Evolutionary conservation across 2,888 invertebrate species (phyloP).

Genomic region (Caenorhabditis doughertyi): DNA sequence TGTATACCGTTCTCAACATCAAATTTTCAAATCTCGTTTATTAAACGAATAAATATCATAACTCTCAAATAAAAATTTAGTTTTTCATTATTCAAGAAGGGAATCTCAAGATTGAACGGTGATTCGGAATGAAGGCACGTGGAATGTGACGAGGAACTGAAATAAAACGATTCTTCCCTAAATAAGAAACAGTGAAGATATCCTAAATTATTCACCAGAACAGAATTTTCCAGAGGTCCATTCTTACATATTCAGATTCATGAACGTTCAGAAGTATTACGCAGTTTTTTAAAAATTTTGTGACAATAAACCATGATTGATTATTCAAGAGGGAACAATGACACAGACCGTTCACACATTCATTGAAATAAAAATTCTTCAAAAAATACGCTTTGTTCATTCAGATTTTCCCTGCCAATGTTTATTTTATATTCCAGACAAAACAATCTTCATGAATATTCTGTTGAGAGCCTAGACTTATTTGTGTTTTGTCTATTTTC

Average conservation of each 20-base stretch:
- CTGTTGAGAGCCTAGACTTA: no score
- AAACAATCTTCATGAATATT: no score
- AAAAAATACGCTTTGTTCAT: no score
- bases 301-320: neutral
- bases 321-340: neutral
- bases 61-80: constrained; percentile 12
- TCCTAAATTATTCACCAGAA: no score
- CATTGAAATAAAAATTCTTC: no score
- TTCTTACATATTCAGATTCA: no score
- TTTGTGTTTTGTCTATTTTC: neutral
- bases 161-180: neutral
- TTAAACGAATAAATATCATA: constrained; percentile 5
- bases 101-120: constrained; percentile 49
- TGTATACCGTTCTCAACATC: neutral
- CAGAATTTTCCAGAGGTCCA: no score
- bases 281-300: neutral
- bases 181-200: neutral
- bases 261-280: neutral
- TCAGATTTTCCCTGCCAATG: no score
- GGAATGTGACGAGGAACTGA: constrained; percentile 58
- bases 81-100: constrained; percentile 25
- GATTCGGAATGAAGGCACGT: constrained; percentile 46
- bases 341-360: neutral
- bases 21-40: constrained; percentile 9
- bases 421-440: no score